Conservation (phyloP, 2,888 invertebrate species). For the Ennomos erosarius region DNA sequence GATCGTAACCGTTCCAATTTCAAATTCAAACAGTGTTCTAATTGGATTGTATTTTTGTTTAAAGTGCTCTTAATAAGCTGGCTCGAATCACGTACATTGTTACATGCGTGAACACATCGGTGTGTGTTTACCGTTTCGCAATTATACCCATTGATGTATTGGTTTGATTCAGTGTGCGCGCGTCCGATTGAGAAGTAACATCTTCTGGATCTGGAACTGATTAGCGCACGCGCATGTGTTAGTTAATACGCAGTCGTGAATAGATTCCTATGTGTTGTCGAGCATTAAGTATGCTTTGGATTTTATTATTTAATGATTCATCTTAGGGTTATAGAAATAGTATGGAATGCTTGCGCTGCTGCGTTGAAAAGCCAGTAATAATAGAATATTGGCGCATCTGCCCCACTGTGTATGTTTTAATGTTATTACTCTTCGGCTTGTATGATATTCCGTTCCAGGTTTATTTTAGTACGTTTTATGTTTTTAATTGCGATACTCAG, state of each 20-base stretch:
- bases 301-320: slow-evolving; percentile 86
- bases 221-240: slow-evolving; percentile 75
- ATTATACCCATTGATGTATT: slow-evolving; percentile 82
- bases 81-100: slow-evolving; percentile 76
- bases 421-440: slow-evolving; percentile 75
- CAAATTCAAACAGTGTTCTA: slow-evolving; percentile 79
- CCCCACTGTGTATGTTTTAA: slow-evolving; percentile 80
- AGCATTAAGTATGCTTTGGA: slow-evolving; percentile 84
- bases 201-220: slow-evolving; percentile 78
- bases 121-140: slow-evolving; percentile 80
- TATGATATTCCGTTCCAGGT: slow-evolving; percentile 75
- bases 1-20: slow-evolving; percentile 78
- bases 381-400: slow-evolving; percentile 84
- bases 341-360: slow-evolving; percentile 78
- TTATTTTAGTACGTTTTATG: slow-evolving; percentile 79
- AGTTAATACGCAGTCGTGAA: slow-evolving; percentile 72
- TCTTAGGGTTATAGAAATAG: slow-evolving; percentile 85
- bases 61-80: slow-evolving; percentile 79
- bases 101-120: slow-evolving; percentile 76
- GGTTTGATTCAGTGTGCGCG: slow-evolving; percentile 57
- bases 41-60: slow-evolving; percentile 84
- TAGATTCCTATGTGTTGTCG: slow-evolving; percentile 74
- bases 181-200: slow-evolving; percentile 71
- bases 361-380: slow-evolving; percentile 83
- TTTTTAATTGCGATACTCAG: slow-evolving; percentile 79